Evolutionary conservation across 2,113 vertebrate genomes (phyloP), one percentile per base, ranked within the genome.

Genomic region (Calyptomena viridis): DNA sequence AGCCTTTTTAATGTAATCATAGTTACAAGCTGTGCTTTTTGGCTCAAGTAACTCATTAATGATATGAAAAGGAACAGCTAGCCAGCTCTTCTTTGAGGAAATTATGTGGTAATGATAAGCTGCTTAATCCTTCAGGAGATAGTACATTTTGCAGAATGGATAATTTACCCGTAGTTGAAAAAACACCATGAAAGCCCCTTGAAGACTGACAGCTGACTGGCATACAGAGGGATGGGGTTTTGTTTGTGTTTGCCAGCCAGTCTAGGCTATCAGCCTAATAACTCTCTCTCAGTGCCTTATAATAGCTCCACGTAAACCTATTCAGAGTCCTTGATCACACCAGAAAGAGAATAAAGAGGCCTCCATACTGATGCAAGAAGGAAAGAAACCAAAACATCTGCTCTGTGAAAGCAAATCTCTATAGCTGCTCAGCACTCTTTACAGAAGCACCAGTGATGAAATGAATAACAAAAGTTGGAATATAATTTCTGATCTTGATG

Each of bases 191-290:
- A 86, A 98, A 87, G 78, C 71, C 79, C 55, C 93, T n/a, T 21
- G 87, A 96, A 95, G 87, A 93, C 44, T 95, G 87, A 55, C 94
- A 95, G 91, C 87, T 86, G 95, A 95, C 92, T 89, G 59, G 52
- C 1, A 2, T 74, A 49, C 12, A 66, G 66, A 89, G n/a, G 47
- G 87, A 89, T 75, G 50, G 14, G 8, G 8, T 96, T 67, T 35
- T 69, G 55, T 93, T 80, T 87, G 40, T 91, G 66, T 84, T 94
- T 94, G 71, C 77, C 83, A 94, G 94, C 46, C 56, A 94, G 84
- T 71, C 72, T 76, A 87, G 92, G 93, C 91, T 85, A 87, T 78
- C 82, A 88, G 89, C 81, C 94, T 94, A 95, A 81, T 95, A 95
- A 66, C 93, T 91, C 93, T 91, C 71, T 84, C 84, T 82, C 77